Evolutionary conservation across 2,888 invertebrate species (phyloP).

Genomic region (Heliconius cydno): DNA sequence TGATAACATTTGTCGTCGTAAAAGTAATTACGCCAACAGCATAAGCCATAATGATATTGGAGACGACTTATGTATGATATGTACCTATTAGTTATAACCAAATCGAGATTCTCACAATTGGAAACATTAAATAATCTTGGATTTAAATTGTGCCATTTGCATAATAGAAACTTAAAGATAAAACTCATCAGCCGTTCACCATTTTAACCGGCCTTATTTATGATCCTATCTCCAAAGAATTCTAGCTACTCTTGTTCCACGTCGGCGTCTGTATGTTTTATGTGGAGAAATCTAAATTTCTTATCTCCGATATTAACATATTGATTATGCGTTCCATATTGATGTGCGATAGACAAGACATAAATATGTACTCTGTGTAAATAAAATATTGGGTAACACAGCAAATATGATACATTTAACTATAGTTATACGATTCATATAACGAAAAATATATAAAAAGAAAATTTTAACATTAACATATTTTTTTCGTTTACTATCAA

Average conservation of each 20-base stretch:
- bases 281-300: conserved; percentile 73
- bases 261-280: conserved; percentile 69
- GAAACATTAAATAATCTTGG: conserved; percentile 47
- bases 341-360: conserved; percentile 69
- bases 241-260: conserved; percentile 69
- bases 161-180: conserved; percentile 62
- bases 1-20: conserved; percentile 42
- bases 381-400: conserved; percentile 14
- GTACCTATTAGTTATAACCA: conserved; percentile 35
- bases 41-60: conserved; percentile 21
- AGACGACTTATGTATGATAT: conserved; percentile 26
- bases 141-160: conserved; percentile 56
- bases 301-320: conserved; percentile 81
- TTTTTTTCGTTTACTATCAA: too few relatives aligned
- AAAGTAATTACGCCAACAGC: conserved; percentile 27
- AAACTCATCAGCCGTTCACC: conserved; percentile 62
- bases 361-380: conserved; percentile 4
- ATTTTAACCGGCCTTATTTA: conserved; percentile 65
- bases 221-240: conserved; percentile 71
- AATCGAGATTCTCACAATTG: conserved; percentile 45
- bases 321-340: conserved; percentile 78
- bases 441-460: background rate
- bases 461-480: too few relatives aligned
- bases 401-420: conserved; percentile 11
- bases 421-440: background rate